phyloP scores from a whole-genome alignment of 2,113 vertebrate species.

The Todiramphus chloris region DNA sequence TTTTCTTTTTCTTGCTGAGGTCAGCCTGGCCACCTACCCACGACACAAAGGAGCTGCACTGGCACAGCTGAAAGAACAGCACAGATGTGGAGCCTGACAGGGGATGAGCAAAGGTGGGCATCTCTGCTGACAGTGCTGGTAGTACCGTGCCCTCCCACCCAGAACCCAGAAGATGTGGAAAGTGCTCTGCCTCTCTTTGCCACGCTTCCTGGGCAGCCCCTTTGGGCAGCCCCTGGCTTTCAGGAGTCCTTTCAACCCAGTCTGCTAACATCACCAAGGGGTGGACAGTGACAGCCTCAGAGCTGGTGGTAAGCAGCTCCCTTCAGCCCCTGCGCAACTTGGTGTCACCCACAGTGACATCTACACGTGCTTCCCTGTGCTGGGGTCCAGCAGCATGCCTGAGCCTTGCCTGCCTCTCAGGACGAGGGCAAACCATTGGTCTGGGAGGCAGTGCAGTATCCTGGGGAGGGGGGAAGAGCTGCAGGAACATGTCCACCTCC shows the following conservation, averaged over 20 bases:
- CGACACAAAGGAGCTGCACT: neutral
- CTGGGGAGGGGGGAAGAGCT: neutral
- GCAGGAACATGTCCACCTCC: neutral
- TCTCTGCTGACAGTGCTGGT: neutral
- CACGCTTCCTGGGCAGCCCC: neutral
- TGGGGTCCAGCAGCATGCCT: accelerated
- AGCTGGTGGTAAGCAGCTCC: neutral
- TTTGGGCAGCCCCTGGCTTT: neutral
- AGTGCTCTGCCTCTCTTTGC: neutral
- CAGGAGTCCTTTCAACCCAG: neutral
- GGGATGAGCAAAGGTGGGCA: neutral
- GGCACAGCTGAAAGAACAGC: neutral
- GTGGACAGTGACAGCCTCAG: neutral
- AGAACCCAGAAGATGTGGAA: accelerated
- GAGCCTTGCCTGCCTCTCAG: neutral
- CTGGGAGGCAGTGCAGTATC: neutral
- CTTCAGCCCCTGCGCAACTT: neutral
- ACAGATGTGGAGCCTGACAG: neutral
- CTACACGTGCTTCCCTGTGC: accelerated
- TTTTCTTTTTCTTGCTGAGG: neutral
- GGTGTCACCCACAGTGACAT: neutral
- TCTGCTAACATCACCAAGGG: neutral
- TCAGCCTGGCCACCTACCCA: neutral
- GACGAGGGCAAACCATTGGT: neutral
- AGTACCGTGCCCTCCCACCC: neutral